Evolutionary conservation across 2,113 vertebrate species (phyloP), one percentile per base, ranked within the genome.

Genomic region (Proterorhinus semilunaris): DNA sequence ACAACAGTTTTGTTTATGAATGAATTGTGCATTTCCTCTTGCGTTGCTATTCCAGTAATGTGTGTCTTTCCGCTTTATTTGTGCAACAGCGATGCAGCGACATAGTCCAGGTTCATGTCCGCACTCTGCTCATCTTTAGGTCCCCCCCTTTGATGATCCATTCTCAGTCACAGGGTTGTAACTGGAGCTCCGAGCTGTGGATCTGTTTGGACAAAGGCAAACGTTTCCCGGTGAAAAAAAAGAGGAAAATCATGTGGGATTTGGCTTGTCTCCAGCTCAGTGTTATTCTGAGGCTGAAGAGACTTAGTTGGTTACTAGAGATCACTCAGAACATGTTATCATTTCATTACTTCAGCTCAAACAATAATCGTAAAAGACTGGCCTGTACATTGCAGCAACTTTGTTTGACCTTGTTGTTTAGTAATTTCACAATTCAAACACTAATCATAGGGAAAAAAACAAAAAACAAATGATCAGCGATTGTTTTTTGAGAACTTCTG

Each of bases 281-380:
- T 83, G 82, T 84, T 91, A 83, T 89, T 87, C 72, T 80, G 68
- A 84, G 62, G 65, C 75, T 85, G 73, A 82, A 81, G 87, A 88
- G 76, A 82, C 85, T 84, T 87, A 83, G 90, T 86, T 71, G 83
- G 86, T 85, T 71, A 65, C 68, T 21, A 83, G 69, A 86, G 71
- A 83, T 82, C 61, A 48, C 58, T 21, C 50, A 53, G 63, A 53
- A 78, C 77, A 84, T 69, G 45, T 77, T 66, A 74, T 77, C 5
- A 81, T 84, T 75, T 75, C 21, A 63, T 78, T 69, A 36, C 75
- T 64, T 47, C 5, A 13, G 66, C 57, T 49, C 42, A n/a, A 8
- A 46, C 53, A 68, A 75, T 69, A 55, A 7, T 43, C 53, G 64
- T 53, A 65, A 21, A 21, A 69, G 43, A 44, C 13, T 5, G 50